Base-by-base conservation (phyloP, 2,113 vertebrate genomes). In the Gymnocephalus cernua region DNA sequence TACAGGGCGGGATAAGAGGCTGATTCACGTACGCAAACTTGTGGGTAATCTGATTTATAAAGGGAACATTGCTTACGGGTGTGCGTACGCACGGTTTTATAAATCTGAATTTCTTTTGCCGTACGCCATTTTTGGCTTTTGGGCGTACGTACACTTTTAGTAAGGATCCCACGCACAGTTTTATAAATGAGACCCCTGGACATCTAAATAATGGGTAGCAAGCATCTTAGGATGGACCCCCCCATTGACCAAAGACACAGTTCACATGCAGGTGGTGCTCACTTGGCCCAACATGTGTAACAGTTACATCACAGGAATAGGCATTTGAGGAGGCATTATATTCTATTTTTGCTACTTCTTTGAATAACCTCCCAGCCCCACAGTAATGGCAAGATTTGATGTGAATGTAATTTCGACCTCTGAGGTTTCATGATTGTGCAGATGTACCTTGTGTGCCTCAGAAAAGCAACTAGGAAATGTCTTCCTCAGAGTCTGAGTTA, bases 391-490 rank as follows among this genome's bases (percentile, higher is more conserved):
- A 23, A 21, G 54, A 87, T 79, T 81, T 83, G 38, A 87, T 79
- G 82, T 70, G 58, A 86, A 90, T 85, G 79, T 85, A 63, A 89
- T 81, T 72, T 86, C 61, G 58, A 71, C 79, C 64, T 85, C 61
- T 21, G 77, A 88, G 66, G 53, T 85, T 85, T 77, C 78, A 61
- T 62, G 58, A 70, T 54, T 85, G 51, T 61, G 53, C 65, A 15
- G 58, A 80, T 45, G 32, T 72, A 48, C 66, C 74, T 79, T 67
- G 62, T 78, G 54, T 19, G 29, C 21, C 59, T 45, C 48, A 18
- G 32, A 68, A 85, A 73, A 67, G 63, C 66, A 66, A 79, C 80
- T 61, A 69, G 47, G 74, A 87, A 69, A 41, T 3, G 16, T 64
- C 51, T 54, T 69, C 38, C 18, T 67, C 18, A 1, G 59, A 82